Evolutionary conservation across 1,140 invertebrate species (phyloP), one percentile per base, ranked within the genome.

Genomic region (Drosophila kohkoa): DNA sequence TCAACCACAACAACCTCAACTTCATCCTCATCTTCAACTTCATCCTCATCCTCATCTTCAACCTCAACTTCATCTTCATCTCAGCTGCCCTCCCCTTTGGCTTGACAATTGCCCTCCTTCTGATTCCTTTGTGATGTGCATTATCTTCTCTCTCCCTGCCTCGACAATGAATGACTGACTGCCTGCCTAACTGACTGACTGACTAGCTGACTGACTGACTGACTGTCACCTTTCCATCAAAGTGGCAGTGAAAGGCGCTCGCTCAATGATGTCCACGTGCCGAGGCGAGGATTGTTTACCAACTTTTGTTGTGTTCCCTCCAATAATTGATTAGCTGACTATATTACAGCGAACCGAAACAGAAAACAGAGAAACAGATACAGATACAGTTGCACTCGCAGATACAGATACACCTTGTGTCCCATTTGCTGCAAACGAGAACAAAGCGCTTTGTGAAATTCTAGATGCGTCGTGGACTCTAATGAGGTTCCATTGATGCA

Each of bases 191-290:
- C 57, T 55, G 43, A 41, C 8, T 63, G 38, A 20, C 45, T 43
- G 46, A 13, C 73, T 60, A 58, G 45, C 67, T 66, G 62, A 35
- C 28, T 81, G 32, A n/a, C n/a, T n/a, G n/a, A 8, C 79, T 70
- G 77, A 83, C 77, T 88, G 85, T 88, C 83, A 88, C 83, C 83
- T 88, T 88, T 88, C 83, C 83, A 89, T 88, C 83, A 88, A 88
- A 28, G 35, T 74, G 73, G 68, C 72, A 82, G 83, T 77, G 83
- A 88, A 88, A 88, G 83, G 83, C 72, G 58, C 77, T 57, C 32
- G 10, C 16, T 57, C 54, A 66, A 41, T 52, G 64, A 49, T 72
- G 82, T 88, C 83, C 83, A 88, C 83, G 83, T 88, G 83, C 83
- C 83, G 38, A 66, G 48, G 73, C 10, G 28, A 8, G 62, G 58